Evolutionary conservation across 2,888 invertebrate genomes (phyloP).

Genomic region (Linyphia triangularis): DNA sequence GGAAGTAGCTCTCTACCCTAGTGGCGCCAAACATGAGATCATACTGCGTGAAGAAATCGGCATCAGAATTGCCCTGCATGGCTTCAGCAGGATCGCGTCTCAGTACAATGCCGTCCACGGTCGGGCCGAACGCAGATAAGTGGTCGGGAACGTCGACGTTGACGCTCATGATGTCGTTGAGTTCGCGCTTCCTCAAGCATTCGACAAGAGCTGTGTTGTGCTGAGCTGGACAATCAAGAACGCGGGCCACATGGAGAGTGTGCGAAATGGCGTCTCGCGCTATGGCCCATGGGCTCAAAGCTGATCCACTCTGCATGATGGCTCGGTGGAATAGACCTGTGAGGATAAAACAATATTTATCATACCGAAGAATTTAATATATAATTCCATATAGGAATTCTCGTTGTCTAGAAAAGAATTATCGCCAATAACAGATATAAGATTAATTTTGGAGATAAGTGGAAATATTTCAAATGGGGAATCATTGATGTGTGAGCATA

Average conservation of each 20-base stretch:
- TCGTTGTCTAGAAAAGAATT: not conserved
- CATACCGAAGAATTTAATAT: not conserved
- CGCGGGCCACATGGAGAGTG: conserved; percentile 86
- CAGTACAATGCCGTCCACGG: conserved; percentile 96
- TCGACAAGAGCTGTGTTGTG: conserved; percentile 83
- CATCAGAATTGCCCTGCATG: conserved; percentile 69
- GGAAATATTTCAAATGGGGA: not conserved
- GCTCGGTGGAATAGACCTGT: conserved; percentile 77
- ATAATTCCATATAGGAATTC: not conserved
- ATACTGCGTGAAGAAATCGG: conserved; percentile 81
- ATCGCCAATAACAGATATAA: not conserved
- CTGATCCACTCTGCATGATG: conserved; percentile 95
- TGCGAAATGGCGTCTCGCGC: conserved; percentile 88
- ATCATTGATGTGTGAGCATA: not conserved
- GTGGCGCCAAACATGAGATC: conserved; percentile 95
- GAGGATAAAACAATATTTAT: no score
- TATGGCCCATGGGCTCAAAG: conserved; percentile 91
- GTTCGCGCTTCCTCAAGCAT: conserved; percentile 76
- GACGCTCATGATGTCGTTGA: conserved; percentile 80
- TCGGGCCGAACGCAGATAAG: conserved; percentile 89
- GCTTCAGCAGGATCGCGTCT: conserved; percentile 83
- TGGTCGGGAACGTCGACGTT: conserved; percentile 86
- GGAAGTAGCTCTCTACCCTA: conserved; percentile 93
- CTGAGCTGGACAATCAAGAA: conserved; percentile 86
- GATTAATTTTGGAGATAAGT: not conserved